Evolutionary conservation across 2,797 vertebrate genomes (phyloP), one percentile per base, ranked within the genome.

Genomic region (Coreius guichenoti): DNA sequence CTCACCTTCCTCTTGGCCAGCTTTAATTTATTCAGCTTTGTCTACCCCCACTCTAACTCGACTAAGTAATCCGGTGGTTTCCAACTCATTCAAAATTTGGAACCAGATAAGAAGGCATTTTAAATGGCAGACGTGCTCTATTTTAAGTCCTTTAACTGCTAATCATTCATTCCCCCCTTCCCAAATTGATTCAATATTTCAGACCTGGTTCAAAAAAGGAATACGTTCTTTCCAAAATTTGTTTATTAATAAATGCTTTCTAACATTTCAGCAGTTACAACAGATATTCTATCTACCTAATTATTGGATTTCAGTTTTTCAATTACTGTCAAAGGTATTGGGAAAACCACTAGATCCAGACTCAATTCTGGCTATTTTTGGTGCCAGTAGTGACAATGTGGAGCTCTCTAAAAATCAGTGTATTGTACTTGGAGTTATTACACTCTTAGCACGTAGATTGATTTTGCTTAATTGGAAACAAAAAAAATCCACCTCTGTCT

Each of bases 91-190:
- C 14, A 36, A 70, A 70, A 70, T 70, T 70, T 70, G 68, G 68
- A 70, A 70, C 4, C 68, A 70, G 68, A 43, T 70, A 70, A 70
- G 68, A 70, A 70, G 8, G 9, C 68, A 43, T 70, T 43, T 70
- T 69, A 69, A 69, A 6, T 69, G 33, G 33, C 19, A 5, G 3
- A 1, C 4, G 5, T 36, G 33, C 19, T 39, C 33, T 13, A 1
- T 39, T 11, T 21, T 36, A 69, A 69, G 19, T 0, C 33, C 33
- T 3, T 39, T n/a, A 72, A 72, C 7, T 2, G 11, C 12, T 8
- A 45, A 45, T 45, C 69, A 26, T 45, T n/a, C 2, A 2, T 72
- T 72, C 45, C 4, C 1, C 12, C 69, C 39, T 43, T 72, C 23
- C 39, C 69, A 72, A 45, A 72, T 14, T 43, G 36, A 72, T 6